phyloP scores from a whole-genome alignment of 2,113 vertebrate species.

The Lanius ludovicianus region DNA sequence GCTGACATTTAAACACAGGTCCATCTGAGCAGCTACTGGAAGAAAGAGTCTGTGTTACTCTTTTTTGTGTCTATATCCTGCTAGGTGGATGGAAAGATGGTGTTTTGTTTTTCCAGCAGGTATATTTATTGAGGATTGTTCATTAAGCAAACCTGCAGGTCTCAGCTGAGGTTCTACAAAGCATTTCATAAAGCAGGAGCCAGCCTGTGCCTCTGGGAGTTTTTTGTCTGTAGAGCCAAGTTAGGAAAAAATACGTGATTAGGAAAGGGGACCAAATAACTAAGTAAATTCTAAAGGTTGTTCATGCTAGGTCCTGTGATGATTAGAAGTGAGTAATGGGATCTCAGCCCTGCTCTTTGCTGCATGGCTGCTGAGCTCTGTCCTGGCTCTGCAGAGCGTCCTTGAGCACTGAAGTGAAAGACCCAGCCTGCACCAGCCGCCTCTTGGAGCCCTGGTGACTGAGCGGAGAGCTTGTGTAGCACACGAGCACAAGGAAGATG shows the following conservation, averaged over 20 bases:
- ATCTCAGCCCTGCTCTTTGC: background rate
- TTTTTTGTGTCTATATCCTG: background rate
- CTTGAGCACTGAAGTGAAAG: background rate
- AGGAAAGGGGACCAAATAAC: background rate
- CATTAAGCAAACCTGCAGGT: background rate
- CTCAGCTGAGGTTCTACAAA: background rate
- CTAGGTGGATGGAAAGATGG: background rate
- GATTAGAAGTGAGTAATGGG: background rate
- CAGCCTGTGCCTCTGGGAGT: background rate
- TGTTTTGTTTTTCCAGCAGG: background rate
- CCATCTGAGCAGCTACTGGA: background rate
- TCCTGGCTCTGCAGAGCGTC: background rate
- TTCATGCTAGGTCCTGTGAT: background rate
- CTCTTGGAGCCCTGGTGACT: background rate
- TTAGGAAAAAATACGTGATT: background rate
- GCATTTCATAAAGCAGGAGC: background rate
- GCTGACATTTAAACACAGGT: background rate
- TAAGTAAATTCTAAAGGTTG: background rate
- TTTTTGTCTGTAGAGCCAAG: background rate
- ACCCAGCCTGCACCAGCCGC: background rate
- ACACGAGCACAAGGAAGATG: background rate
- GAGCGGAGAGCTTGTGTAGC: fast-evolving
- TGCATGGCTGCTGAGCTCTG: fast-evolving
- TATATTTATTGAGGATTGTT: background rate
- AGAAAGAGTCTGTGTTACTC: background rate